Evolutionary conservation across 2,113 vertebrate species (phyloP).

Genomic region (Echinops telfairi): DNA sequence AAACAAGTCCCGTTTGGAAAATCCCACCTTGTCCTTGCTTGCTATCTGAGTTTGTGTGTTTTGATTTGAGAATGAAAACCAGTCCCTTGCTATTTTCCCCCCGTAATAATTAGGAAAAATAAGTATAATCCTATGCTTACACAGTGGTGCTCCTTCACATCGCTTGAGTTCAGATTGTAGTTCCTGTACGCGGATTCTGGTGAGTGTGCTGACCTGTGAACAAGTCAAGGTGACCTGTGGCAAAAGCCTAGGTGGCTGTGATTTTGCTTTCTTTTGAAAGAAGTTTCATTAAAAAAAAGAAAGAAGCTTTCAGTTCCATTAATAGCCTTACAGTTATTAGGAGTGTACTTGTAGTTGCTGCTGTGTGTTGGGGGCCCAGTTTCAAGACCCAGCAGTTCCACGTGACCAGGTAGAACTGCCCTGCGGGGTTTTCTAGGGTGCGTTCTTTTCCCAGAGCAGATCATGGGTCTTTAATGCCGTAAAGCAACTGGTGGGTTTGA

Average conservation of each 20-base stretch:
- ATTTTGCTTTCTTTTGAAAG: background rate
- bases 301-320: constrained; percentile 11
- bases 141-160: background rate
- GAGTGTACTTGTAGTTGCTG: background rate
- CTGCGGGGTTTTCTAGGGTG: too few species aligned
- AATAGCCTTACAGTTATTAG: background rate
- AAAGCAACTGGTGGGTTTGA: background rate
- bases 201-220: background rate
- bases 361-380: background rate
- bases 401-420: background rate
- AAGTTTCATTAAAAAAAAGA: background rate
- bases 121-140: background rate
- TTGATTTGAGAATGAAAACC: background rate
- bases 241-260: background rate
- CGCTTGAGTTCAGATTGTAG: background rate
- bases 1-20: background rate
- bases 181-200: background rate
- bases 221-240: background rate
- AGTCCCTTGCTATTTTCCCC: background rate
- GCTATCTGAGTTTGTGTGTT: background rate
- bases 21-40: background rate
- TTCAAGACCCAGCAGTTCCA: background rate
- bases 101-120: background rate
- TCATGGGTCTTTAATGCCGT: too few species aligned
- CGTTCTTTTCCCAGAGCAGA: too few species aligned